These are phyloP conservation scores for Luidia sarsii DNA, from an alignment of 53 echinoderm and acorn worm species.

Conservation along the genomic window DNA sequence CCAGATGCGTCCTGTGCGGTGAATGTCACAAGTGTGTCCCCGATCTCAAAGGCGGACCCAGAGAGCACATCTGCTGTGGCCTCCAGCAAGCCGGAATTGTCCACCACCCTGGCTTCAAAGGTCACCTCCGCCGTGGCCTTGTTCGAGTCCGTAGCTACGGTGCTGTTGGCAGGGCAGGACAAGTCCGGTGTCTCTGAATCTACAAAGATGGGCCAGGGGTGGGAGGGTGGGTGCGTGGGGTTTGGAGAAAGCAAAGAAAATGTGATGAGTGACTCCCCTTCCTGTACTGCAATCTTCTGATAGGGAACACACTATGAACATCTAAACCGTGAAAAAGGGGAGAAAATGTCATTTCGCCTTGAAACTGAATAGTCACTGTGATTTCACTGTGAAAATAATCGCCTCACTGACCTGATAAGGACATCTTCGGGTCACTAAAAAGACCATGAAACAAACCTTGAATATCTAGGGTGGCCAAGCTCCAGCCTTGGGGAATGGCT, in stretches of 20 bases:
- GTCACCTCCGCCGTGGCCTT: background rate
- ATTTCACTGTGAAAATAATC: too few species aligned
- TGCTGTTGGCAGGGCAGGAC: background rate
- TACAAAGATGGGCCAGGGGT: background rate
- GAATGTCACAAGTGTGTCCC: background rate
- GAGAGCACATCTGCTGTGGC: background rate
- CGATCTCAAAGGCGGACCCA: background rate
- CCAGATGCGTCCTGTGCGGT: background rate
- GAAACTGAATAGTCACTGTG: too few species aligned
- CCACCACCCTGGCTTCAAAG: background rate
- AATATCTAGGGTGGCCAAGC: too few species aligned
- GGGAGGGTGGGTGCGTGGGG: background rate
- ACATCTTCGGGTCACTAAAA: too few species aligned
- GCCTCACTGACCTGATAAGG: too few species aligned
- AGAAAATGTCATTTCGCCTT: too few species aligned
- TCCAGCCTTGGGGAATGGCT: too few species aligned
- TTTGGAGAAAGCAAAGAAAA: background rate
- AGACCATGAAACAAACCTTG: too few species aligned
- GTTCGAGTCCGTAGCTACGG: background rate
- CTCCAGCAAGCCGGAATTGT: background rate
- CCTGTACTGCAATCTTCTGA: too few species aligned
- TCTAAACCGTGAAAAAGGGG: too few species aligned
- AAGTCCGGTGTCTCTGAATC: constrained; percentile 4
- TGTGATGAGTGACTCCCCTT: too few species aligned
- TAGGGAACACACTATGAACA: too few species aligned